Base-by-base conservation (phyloP, 2,888 invertebrate species). In the Pegoplata infirma region DNA sequence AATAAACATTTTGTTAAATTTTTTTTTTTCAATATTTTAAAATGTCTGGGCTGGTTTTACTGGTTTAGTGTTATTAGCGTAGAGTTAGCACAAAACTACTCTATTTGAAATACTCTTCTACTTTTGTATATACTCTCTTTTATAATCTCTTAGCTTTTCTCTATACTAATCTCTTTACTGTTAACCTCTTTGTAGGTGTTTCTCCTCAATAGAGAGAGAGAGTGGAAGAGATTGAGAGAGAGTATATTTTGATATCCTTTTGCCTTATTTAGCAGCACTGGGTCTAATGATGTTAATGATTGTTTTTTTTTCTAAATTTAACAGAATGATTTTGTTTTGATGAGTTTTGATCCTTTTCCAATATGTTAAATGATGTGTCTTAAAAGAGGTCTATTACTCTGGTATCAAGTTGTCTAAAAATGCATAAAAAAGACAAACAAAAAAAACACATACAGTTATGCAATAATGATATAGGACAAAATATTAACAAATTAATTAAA, bases 1-100 rank as follows among this genome's bases (percentile, higher is more conserved):
- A 84, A 87, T 87, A 83, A 87, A 87, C 87, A 87, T 87, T 82
- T 84, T 86, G 55, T 12, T 44, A 14, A 1, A 2, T 67, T 56
- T 25, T n/a, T n/a, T n/a, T n/a, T n/a, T n/a, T n/a, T n/a, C 25
- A 12, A 17, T 46, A 25, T 44, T 64, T 36, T 68, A 32, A 49
- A 49, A 7, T 21, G 49, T 23, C 68, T 49, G 68, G 61, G 47
- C 28, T 47, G 55, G 14, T 12, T 53, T 19, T 49, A 63, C 40
- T 51, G 61, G 36, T 10, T 55, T 12, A 25, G 25, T 8, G n/a
- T n/a, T 44, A 17, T 3, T 61, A 66, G 21, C 25, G 36, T 28
- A 68, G 68, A 68, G 74, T 67, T 56, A 68, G 71, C 75, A 69
- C 73, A 79, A 69, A 61, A 63, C 21, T 23, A 49, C 63, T 61